Conservation (phyloP, 2,113 vertebrate species). For the Bostrychus sinensis region DNA sequence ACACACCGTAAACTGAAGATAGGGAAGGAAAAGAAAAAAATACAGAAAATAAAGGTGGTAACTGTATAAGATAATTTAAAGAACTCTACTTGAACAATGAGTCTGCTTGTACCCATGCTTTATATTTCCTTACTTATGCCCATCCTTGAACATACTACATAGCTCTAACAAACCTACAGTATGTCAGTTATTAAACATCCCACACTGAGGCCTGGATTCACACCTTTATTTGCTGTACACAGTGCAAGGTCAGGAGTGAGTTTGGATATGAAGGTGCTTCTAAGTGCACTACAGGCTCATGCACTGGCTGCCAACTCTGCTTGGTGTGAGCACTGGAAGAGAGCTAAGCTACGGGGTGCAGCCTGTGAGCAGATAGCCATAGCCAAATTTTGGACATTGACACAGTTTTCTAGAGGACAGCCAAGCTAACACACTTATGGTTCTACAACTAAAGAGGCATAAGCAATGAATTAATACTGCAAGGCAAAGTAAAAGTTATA, state of each 20-base stretch:
- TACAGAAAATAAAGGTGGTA: conserved; percentile 82
- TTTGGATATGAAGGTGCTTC: conserved; percentile 14
- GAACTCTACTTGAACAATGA: neutral
- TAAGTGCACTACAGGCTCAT: conserved; percentile 25
- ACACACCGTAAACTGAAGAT: conserved; percentile 80
- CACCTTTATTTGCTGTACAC: conserved; percentile 74
- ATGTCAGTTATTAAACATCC: neutral
- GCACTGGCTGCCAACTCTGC: conserved; percentile 29
- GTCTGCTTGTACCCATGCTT: neutral
- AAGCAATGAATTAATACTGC: neutral
- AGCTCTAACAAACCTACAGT: neutral
- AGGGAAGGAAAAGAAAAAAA: conserved; percentile 71
- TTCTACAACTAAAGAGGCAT: neutral
- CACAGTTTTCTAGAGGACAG: conserved; percentile 7
- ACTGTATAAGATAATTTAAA: conserved; percentile 47
- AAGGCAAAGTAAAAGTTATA: too few species aligned
- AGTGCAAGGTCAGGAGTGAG: conserved; percentile 45
- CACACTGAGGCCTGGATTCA: conserved; percentile 20
- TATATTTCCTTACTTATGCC: neutral
- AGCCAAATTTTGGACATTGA: conserved; percentile 23
- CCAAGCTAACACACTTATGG: neutral
- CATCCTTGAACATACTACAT: neutral
- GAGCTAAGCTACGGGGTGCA: conserved; percentile 20
- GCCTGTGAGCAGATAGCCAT: conserved; percentile 14
- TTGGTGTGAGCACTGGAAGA: neutral